These are phyloP conservation scores for Archivesica marissinica DNA, from an alignment of 1,140 invertebrate species.

Conservation along the genomic window DNA sequence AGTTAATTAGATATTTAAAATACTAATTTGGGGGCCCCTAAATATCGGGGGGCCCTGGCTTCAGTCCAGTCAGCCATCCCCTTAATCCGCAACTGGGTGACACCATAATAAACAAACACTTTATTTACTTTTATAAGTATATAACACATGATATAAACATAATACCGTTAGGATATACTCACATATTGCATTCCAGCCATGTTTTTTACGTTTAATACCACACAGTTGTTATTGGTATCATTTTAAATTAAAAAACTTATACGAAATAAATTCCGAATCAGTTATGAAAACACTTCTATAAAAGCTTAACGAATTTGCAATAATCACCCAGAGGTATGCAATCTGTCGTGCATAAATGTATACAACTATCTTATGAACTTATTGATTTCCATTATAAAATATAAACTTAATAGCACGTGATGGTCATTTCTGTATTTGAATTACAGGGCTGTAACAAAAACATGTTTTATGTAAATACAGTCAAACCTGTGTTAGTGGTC, in stretches of 20 bases:
- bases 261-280: not conserved
- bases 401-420: not conserved
- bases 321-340: not conserved
- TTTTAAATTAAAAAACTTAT: not conserved
- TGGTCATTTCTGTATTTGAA: not conserved
- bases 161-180: not conserved
- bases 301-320: not conserved
- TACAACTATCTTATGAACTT: not conserved
- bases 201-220: not conserved
- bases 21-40: too few relatives aligned
- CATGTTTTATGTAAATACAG: not conserved
- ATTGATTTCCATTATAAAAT: conserved; percentile 4
- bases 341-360: not conserved
- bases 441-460: not conserved
- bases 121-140: too few relatives aligned
- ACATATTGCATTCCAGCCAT: not conserved
- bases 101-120: too few relatives aligned
- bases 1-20: too few relatives aligned
- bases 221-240: too few relatives aligned
- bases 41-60: too few relatives aligned
- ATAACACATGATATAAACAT: too few relatives aligned
- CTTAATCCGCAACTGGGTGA: too few relatives aligned
- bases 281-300: not conserved
- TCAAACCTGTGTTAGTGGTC: not conserved
- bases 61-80: too few relatives aligned